These are phyloP conservation scores for Idris sp. DNA, from an alignment of 1,140 invertebrate species.

Conservation along the genomic window DNA sequence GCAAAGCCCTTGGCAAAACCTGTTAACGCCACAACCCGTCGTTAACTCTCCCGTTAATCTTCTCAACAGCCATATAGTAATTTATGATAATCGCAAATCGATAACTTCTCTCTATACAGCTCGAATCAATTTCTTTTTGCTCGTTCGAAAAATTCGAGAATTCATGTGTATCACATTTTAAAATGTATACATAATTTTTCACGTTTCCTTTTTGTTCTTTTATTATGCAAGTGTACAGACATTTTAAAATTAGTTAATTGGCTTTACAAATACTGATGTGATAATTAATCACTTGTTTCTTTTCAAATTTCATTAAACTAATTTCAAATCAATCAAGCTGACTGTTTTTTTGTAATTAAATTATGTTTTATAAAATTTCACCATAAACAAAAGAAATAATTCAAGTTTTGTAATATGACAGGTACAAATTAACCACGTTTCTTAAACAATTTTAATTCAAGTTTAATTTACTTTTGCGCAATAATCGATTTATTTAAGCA, in stretches of 20 bases:
- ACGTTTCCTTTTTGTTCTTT: conserved; percentile 16
- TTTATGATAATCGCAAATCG: conserved; percentile 73
- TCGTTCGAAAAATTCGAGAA: conserved; percentile 19
- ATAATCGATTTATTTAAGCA: conserved; percentile 35
- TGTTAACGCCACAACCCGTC: conserved; percentile 67
- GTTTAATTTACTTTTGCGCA: conserved; percentile 39
- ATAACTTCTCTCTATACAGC: conserved; percentile 57
- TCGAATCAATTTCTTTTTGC: conserved; percentile 37
- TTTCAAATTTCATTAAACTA: no score
- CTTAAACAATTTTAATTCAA: conserved; percentile 24
- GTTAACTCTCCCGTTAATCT: conserved; percentile 69
- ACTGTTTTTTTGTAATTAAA: no score
- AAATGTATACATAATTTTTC: conserved; percentile 18
- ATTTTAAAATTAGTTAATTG: conserved; percentile 35
- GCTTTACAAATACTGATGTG: conserved; percentile 1
- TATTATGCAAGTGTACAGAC: conserved; percentile 7
- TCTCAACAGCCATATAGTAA: conserved; percentile 62
- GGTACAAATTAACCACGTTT: conserved; percentile 12
- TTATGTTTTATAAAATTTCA: no score
- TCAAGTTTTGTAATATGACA: no score
- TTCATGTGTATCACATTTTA: conserved; percentile 14
- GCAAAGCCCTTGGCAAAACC: conserved; percentile 58
- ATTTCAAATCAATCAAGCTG: no score
- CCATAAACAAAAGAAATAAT: no score
- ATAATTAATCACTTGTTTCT: no score